Evolutionary conservation across 2,888 invertebrate genomes (phyloP).

Genomic region (Ophonus ardosiacus): DNA sequence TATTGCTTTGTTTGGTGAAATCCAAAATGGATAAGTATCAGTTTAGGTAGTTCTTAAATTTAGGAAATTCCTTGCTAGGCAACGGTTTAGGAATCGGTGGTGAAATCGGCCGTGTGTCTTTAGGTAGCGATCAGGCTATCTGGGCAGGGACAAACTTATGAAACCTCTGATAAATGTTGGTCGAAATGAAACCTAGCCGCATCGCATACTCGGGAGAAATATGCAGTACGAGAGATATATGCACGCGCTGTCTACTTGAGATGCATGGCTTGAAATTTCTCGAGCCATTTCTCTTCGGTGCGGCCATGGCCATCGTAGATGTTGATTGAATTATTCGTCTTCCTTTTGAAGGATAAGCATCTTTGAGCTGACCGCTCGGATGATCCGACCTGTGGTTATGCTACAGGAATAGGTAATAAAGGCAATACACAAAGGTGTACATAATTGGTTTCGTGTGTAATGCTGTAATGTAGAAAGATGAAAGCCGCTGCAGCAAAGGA

Average conservation of each 20-base stretch:
- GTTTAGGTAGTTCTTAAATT: too few species aligned
- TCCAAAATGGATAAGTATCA: too few species aligned
- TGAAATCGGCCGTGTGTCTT: too few species aligned
- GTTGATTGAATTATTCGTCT: conserved; percentile 65
- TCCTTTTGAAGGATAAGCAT: conserved; percentile 63
- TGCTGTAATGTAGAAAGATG: conserved; percentile 75
- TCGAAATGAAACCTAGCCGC: neutral
- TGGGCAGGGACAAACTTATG: too few species aligned
- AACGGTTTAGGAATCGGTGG: too few species aligned
- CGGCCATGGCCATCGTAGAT: conserved; percentile 35
- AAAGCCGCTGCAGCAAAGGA: conserved; percentile 72
- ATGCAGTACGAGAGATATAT: conserved; percentile 22
- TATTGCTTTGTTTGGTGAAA: too few species aligned
- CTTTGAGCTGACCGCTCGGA: conserved; percentile 37
- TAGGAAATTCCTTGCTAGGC: too few species aligned
- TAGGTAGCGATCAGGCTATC: too few species aligned
- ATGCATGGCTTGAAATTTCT: conserved; percentile 65
- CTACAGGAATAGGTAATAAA: conserved; percentile 71
- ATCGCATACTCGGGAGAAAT: neutral
- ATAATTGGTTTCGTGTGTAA: conserved; percentile 76
- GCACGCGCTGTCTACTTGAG: conserved; percentile 53
- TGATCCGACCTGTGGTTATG: conserved; percentile 61
- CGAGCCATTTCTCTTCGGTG: conserved; percentile 65
- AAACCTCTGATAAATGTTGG: neutral
- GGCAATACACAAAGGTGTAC: conserved; percentile 75